Percentiles rank a stretch among this genome's conserved stretches.
Conservation (phyloP, 2,888 invertebrate genomes). For the Pharmacophagus antenor region DNA sequence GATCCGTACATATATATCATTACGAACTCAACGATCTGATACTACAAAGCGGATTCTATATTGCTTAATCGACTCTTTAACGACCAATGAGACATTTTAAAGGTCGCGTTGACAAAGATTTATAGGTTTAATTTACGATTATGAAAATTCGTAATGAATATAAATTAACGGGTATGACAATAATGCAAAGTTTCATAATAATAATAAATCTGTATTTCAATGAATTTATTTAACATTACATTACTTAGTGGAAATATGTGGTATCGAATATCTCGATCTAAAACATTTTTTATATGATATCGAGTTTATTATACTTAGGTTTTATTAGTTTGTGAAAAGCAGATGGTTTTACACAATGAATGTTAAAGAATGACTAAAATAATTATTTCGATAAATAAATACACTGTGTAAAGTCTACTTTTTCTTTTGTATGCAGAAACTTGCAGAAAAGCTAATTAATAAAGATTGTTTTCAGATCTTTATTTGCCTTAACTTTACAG, state of each 20-base stretch:
- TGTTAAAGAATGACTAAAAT: too few relatives aligned
- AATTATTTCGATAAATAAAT: too few relatives aligned
- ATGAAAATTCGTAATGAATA: conserved; percentile 3
- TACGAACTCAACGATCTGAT: conserved; percentile 21
- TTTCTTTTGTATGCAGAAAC: too few relatives aligned
- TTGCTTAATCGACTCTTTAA: conserved; percentile 25
- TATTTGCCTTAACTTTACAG: too few relatives aligned
- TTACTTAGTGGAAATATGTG: not conserved
- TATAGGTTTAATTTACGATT: conserved; percentile 4
- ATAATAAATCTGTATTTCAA: not conserved
- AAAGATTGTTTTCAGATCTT: too few relatives aligned
- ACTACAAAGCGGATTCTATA: conserved; percentile 8
- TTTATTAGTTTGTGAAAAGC: too few relatives aligned
- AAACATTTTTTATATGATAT: too few relatives aligned
- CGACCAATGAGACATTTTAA: conserved; percentile 17
- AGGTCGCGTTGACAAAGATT: conserved; percentile 8
- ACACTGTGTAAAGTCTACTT: too few relatives aligned
- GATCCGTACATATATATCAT: conserved; percentile 32
- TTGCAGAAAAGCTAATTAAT: too few relatives aligned
- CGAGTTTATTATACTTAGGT: too few relatives aligned
- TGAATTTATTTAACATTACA: not conserved
- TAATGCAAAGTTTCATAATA: not conserved
- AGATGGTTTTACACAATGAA: too few relatives aligned
- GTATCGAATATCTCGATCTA: too few relatives aligned
- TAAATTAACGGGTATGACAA: not conserved